Conservation (phyloP, 2,888 invertebrate genomes). For the Tachina lurida region DNA sequence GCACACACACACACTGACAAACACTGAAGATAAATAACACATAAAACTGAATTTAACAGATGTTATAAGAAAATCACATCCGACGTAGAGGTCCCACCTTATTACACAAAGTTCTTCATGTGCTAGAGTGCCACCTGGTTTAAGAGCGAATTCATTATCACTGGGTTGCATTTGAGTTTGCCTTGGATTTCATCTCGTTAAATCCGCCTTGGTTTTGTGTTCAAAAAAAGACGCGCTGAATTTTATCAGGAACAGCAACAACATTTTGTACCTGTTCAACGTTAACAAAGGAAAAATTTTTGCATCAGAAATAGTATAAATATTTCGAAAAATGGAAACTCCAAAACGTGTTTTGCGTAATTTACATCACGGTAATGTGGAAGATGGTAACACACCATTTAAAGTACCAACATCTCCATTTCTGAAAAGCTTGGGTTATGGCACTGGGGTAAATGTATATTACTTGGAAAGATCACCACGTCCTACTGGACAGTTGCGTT, state of each 20-base stretch:
- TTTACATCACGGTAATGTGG: conserved; percentile 15
- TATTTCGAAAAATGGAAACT: conserved; percentile 39
- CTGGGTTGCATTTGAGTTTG: too few relatives aligned
- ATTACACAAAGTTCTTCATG: too few relatives aligned
- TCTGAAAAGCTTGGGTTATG: conserved; percentile 89
- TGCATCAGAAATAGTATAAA: background rate
- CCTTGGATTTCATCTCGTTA: too few relatives aligned
- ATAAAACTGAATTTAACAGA: too few relatives aligned
- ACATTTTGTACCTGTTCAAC: background rate
- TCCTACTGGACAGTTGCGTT: conserved; percentile 86
- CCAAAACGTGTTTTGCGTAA: conserved; percentile 53
- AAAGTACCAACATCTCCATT: conserved; percentile 89
- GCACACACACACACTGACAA: too few relatives aligned
- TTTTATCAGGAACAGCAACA: background rate
- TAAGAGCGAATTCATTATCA: too few relatives aligned
- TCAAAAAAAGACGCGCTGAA: too few relatives aligned
- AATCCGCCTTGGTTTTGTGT: too few relatives aligned
- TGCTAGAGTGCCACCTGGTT: too few relatives aligned
- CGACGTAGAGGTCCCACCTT: too few relatives aligned
- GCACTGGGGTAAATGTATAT: conserved; percentile 91
- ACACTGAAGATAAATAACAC: too few relatives aligned
- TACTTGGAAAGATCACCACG: conserved; percentile 89
- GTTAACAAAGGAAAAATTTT: background rate
- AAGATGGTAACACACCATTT: conserved; percentile 76
- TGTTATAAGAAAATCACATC: too few relatives aligned